Conservation (phyloP, 35 echinoderm and acorn worm species). For the Holothuria glaberrima region DNA sequence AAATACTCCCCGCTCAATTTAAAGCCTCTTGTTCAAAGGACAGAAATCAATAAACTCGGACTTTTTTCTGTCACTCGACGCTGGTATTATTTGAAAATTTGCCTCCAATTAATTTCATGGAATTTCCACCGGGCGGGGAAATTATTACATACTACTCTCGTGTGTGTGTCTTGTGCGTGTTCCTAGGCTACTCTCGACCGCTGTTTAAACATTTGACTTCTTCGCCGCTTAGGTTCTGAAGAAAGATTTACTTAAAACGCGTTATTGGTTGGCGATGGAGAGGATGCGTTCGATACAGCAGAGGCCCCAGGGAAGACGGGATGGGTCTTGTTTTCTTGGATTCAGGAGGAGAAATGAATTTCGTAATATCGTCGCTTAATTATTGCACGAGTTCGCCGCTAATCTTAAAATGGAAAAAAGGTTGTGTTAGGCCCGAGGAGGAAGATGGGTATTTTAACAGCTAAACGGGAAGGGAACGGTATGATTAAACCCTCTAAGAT, state of each 20-base stretch:
- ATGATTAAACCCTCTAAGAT: constrained; percentile 54
- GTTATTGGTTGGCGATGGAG: constrained; percentile 26
- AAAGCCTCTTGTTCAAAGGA: constrained; percentile 22
- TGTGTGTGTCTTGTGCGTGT: constrained; percentile 23
- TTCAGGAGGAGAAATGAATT: constrained; percentile 45
- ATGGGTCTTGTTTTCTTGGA: constrained; percentile 40
- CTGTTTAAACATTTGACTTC: constrained; percentile 49
- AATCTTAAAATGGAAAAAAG: constrained; percentile 51
- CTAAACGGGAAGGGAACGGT: constrained; percentile 48
- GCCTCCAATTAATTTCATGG: constrained; percentile 52
- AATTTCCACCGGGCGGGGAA: constrained; percentile 23
- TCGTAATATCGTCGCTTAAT: constrained; percentile 56
- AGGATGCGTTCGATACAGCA: constrained; percentile 43
- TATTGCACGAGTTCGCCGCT: constrained; percentile 28
- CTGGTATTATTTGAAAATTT: constrained; percentile 52
- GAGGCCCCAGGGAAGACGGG: constrained; percentile 25
- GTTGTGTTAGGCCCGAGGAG: constrained; percentile 52
- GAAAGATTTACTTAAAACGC: constrained; percentile 52
- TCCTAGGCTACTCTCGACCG: constrained; percentile 45
- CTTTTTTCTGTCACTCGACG: constrained; percentile 26
- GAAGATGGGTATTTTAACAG: constrained; percentile 47
- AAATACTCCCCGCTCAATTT: constrained; percentile 46
- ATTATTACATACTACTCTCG: constrained; percentile 39
- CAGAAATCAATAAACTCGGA: constrained; percentile 35
- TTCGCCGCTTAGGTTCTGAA: not conserved